phyloP scores from a whole-genome alignment of 2,888 invertebrate genomes.

The Eutolmus rufibarbis region DNA sequence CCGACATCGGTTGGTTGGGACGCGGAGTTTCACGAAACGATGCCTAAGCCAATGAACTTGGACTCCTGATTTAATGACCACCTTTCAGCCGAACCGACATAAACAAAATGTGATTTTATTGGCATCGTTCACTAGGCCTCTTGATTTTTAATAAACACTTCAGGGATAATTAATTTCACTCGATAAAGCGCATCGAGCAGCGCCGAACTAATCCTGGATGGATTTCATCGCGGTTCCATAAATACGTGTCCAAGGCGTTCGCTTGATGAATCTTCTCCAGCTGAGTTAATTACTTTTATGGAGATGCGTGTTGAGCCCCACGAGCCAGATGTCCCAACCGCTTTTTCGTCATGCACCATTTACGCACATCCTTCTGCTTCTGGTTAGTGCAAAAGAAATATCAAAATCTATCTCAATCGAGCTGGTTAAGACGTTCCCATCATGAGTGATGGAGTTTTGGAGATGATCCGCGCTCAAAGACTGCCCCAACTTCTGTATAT shows the following conservation, averaged over 20 bases:
- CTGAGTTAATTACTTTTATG: constrained; percentile 33
- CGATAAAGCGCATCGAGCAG: constrained; percentile 21
- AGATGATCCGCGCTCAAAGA: constrained; percentile 1
- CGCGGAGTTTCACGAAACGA: not conserved
- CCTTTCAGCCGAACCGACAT: not conserved
- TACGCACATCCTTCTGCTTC: constrained; percentile 15
- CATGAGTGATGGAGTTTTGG: constrained; percentile 8
- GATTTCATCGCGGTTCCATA: constrained; percentile 4
- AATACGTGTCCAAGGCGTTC: not conserved
- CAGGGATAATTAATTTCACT: constrained; percentile 22
- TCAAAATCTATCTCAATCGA: not conserved
- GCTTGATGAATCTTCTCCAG: constrained; percentile 24
- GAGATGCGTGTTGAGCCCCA: not conserved
- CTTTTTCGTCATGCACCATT: not conserved
- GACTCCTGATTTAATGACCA: not conserved
- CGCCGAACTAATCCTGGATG: not conserved
- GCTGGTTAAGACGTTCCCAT: not conserved
- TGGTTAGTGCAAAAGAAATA: not conserved
- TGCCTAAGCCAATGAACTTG: not conserved
- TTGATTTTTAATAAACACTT: constrained; percentile 27
- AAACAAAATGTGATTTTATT: not conserved
- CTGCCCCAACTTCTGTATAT: constrained; percentile 3
- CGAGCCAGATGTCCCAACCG: not conserved
- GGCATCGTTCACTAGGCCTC: not conserved
- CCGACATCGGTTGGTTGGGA: not conserved